Conservation (phyloP, 2,888 invertebrate species). For the Acrobasis consociella region DNA sequence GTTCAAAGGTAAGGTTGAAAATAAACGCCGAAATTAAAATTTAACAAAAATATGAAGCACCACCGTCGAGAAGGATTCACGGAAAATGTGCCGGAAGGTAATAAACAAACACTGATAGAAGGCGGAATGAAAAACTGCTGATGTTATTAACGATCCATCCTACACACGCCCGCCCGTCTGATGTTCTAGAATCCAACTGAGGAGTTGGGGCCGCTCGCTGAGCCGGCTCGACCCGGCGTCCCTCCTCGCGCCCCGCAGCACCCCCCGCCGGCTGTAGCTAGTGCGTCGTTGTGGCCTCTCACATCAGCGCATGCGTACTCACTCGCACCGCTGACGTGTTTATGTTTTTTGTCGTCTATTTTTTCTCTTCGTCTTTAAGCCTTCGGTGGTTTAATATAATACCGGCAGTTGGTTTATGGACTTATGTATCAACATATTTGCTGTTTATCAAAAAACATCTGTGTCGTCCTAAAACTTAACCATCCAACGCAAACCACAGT, state of each 20-base stretch:
- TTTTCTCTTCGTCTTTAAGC: slow-evolving; percentile 51
- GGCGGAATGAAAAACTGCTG: slow-evolving; percentile 84
- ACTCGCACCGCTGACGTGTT: slow-evolving; percentile 76
- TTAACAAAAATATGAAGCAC: slow-evolving; percentile 62
- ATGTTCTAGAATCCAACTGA: slow-evolving; percentile 83
- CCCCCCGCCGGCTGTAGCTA: slow-evolving; percentile 49
- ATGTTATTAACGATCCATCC: slow-evolving; percentile 81
- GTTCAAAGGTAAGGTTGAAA: slow-evolving; percentile 60
- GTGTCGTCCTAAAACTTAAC: not conserved
- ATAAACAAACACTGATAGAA: slow-evolving; percentile 81
- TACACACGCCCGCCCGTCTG: slow-evolving; percentile 81
- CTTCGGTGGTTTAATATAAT: slow-evolving; percentile 14
- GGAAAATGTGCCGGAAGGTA: slow-evolving; percentile 75
- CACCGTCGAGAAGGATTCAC: slow-evolving; percentile 78
- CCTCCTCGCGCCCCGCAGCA: slow-evolving; percentile 41
- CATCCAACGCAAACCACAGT: not conserved
- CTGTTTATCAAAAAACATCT: not conserved
- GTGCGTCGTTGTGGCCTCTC: slow-evolving; percentile 65
- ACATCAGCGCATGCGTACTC: slow-evolving; percentile 70
- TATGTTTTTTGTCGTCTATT: slow-evolving; percentile 73
- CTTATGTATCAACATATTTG: not conserved
- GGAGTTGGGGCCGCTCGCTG: slow-evolving; percentile 43
- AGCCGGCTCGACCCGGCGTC: slow-evolving; percentile 55
- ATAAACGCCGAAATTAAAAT: slow-evolving; percentile 61
- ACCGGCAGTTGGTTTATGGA: not conserved